Evolutionary conservation across 2,797 vertebrate species (phyloP), one percentile per base, ranked within the genome.

Genomic region (Zalophus californianus): DNA sequence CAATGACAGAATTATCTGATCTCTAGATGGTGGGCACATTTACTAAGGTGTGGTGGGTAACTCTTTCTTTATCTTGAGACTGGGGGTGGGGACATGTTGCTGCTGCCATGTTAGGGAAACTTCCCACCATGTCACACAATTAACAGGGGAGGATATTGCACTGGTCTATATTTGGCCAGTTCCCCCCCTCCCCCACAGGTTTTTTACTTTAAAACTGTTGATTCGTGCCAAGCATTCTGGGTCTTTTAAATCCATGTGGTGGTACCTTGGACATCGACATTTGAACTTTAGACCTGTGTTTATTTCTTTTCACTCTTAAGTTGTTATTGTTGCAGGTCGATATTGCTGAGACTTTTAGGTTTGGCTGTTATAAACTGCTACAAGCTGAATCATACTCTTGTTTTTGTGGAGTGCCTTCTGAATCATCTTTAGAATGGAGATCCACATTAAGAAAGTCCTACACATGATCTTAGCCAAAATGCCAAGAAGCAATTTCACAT

Each of bases 271-370:
- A 35, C 21, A 58, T 58, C 93, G 82, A 38, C 58, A 56, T 77
- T 92, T 77, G 62, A 58, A 23, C 29, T 38, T 79, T 93, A 79
- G 60, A 27, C 11, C 23, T 48, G 20, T 56, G 38, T 93, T 56
- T 68, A 38, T 77, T 86, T 92, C 60, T 93, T 86, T 93, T 86
- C 38, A 58, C 60, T 85, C 4, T 79, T 79, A 58, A 68, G 62
- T 58, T 86, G 32, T 14, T 52, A 23, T 78, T 48, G 16, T 68
- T 93, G 62, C 73, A 87, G 73, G 38, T 60, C 7, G 1, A n/a
- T 44, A 20, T 86, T 56, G 58, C 58, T 77, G 58, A 86, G 70
- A 54, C 29, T 54, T 92, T 78, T 87, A 50, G 32, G n/a, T 60
- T 68, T 93, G 62, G 23, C 38, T 86, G 3, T 48, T 87, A 32